Evolutionary conservation across 1,140 invertebrate genomes (phyloP), one percentile per base, ranked within the genome.

Genomic region (Saccostrea cuccullata): DNA sequence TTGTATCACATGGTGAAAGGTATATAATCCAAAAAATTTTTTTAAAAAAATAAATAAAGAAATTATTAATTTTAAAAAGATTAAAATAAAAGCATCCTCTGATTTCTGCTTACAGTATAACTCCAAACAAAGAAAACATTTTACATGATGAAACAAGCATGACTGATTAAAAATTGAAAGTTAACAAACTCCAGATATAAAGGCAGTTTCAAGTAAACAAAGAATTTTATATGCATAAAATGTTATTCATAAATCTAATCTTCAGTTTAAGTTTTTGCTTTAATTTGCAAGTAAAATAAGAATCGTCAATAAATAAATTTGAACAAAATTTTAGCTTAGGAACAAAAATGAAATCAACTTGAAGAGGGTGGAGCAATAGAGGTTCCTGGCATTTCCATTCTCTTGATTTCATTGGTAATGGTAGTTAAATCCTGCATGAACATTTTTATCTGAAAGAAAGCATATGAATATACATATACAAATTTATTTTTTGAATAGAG

Each of bases 391-490:
- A 92, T 83, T 84, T 95, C 94, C 89, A 92, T 92, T 87, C 92
- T 86, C 87, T 92, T 93, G 83, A 95, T 95, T 82, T 95, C 94
- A 86, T 90, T 89, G 13, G 94, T 94, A 58, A 95, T 94, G 23
- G 93, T 92, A 12, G 90, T 93, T 87, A 95, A 89, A 88, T 95
- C 94, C 86, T 94, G 93, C 17, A 95, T 93, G 87, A 94, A 94
- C 85, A 91, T 90, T 89, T 93, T 92, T 82, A 95, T 94, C 94
- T 95, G 93, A 83, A 93, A 93, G 55, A 84, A 67, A 64, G 47
- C 56, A 64, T 40, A 85, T 85, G 9, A 85, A n/a, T 11, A 85
- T 85, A 56, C n/a, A 30, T 8, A 85, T 4, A 36, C 11, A 36
- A 30, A n/a, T 36, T 20, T 20, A 67, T 20, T 40, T 36, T 58